A percentile compares a stretch with the other conserved stretches of the same genome.
Conservation (phyloP, 1,140 invertebrate species). For the Lerema accius region DNA sequence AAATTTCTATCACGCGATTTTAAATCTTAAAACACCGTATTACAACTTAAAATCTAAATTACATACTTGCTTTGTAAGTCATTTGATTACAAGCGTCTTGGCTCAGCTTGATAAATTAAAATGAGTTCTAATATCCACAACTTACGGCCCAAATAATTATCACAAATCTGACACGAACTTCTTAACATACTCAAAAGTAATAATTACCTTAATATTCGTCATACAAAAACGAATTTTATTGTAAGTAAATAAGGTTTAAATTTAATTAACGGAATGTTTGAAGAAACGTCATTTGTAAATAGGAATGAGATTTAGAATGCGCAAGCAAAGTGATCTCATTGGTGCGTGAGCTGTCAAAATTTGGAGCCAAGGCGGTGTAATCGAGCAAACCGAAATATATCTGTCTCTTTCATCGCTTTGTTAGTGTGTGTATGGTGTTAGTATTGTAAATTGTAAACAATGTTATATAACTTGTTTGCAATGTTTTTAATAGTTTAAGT, state of each 20-base stretch:
- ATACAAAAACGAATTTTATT: not conserved
- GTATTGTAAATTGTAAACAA: constrained; percentile 26
- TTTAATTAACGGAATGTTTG: not conserved
- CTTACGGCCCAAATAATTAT: constrained; percentile 30
- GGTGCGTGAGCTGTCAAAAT: constrained; percentile 66
- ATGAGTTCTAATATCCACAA: constrained; percentile 32
- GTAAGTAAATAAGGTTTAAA: constrained; percentile 2
- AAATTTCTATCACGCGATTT: not conserved
- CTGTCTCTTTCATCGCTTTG: constrained; percentile 19
- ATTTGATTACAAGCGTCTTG: not conserved
- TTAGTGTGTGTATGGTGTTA: constrained; percentile 14
- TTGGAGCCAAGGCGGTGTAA: constrained; percentile 58
- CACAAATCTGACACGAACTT: constrained; percentile 23
- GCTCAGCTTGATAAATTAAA: constrained; percentile 25
- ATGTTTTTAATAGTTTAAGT: too few species aligned
- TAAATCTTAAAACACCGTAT: constrained; percentile 16
- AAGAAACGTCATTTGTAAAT: constrained; percentile 7
- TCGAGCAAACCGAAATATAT: constrained; percentile 44
- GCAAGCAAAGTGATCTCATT: constrained; percentile 50
- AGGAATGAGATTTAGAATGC: constrained; percentile 39
- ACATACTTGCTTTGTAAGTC: not conserved
- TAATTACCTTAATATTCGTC: too few species aligned
- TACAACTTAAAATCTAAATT: not conserved
- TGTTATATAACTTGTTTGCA: not conserved
- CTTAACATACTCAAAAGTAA: constrained; percentile 1